Base-by-base conservation (phyloP, 2,797 vertebrate species). In the Helarctos malayanus region DNA sequence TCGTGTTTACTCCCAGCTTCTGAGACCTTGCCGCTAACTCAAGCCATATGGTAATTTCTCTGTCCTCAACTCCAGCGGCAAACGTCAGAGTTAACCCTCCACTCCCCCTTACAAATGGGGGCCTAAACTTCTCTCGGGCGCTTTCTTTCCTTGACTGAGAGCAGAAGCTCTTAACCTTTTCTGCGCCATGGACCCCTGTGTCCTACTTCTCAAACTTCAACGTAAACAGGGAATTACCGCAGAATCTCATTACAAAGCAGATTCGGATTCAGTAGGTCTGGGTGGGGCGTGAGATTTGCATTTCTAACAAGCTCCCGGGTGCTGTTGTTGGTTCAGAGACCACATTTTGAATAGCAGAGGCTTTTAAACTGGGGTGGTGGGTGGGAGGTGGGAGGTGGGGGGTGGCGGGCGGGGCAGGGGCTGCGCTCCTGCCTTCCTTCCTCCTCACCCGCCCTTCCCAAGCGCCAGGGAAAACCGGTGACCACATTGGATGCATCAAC, bases 21-120 rank as follows among this genome's bases (percentile, higher is more conserved):
- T 79, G 15, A 80, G 0, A 41, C 97, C 95, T 52, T 38, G 35
- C 78, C 57, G 6, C 1, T 98, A 98, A 99, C 95, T 98, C 97
- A 78, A 98, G 98, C 97, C 98, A 97, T 97, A 98, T 98, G 98
- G 97, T 65, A 73, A 96, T 97, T 89, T 92, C 89, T 95, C 69
- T 2, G 92, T 81, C 35, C n/a, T 76, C 56, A 23, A 59, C 54
- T 71, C 35, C 45, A 18, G 63, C 11, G 80, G 78, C 47, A 79
- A 91, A 84, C 84, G n/a, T 92, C 69, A 87, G 65, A 47, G 56
- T 92, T 63, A 89, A 82, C 32, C 65, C 27, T 80, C 76, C 69
- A 52, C 45, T 91, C 52, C 82, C 71, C 49, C 35, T 49, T 79
- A 59, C 80, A 61, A 90, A 92, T 27, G 35, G 0, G 32, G 54